Conservation (phyloP, 2,113 vertebrate genomes). For the Argyrosomus japonicus region DNA sequence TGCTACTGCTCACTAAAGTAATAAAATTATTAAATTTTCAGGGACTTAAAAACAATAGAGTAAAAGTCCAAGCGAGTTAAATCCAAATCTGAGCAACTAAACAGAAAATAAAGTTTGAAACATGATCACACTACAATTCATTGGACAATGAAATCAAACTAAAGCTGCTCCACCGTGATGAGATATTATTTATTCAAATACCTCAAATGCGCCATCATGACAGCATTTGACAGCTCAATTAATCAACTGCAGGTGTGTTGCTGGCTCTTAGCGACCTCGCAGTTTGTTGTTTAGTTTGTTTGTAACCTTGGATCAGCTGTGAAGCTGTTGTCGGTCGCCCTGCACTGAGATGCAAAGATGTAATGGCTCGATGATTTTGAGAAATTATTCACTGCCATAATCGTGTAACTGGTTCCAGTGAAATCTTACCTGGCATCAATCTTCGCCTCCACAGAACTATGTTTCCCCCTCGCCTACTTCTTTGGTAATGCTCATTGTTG, state of each 20-base stretch:
- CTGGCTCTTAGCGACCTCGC: neutral
- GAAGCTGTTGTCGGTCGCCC: neutral
- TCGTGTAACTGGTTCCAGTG: constrained; percentile 17
- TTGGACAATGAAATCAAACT: too few species aligned
- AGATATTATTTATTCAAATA: neutral
- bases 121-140: too few species aligned
- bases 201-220: neutral
- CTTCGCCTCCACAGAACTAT: constrained; percentile 36
- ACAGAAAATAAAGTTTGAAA: too few species aligned
- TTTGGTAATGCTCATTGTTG: neutral
- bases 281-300: neutral
- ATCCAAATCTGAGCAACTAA: too few species aligned
- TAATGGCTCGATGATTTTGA: neutral
- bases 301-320: neutral
- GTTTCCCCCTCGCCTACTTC: neutral
- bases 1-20: too few species aligned
- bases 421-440: constrained; percentile 20
- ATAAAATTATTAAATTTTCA: too few species aligned
- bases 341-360: neutral
- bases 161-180: neutral
- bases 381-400: neutral
- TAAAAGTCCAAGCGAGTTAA: too few species aligned
- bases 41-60: too few species aligned
- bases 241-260: neutral
- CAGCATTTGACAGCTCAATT: neutral